Percentiles rank a stretch among this genome's conserved stretches.
Evolutionary conservation across 2,797 vertebrate species (phyloP).

Genomic region (Loris lydekkerianus): DNA sequence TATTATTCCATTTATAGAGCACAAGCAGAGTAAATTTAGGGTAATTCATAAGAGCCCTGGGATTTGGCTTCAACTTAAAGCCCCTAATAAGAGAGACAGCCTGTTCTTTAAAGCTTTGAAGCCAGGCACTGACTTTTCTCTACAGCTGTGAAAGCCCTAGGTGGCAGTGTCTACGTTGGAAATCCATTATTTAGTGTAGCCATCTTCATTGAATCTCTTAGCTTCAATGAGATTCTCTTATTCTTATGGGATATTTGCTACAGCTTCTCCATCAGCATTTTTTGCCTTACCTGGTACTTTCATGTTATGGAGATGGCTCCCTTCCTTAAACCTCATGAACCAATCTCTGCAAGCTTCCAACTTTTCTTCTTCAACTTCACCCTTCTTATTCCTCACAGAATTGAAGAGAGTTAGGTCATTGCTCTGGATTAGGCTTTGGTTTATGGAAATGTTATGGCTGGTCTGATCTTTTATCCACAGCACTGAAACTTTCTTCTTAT

Average conservation of each 20-base stretch:
- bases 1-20: not conserved
- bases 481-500: not conserved
- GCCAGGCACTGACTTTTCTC: not conserved
- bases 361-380: not conserved
- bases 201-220: not conserved
- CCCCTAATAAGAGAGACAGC: not conserved
- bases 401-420: not conserved
- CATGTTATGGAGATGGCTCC: not conserved
- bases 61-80: not conserved
- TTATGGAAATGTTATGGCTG: not conserved
- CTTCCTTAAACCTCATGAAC: not conserved
- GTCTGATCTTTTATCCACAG: not conserved
- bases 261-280: not conserved
- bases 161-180: not conserved
- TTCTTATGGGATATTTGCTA: not conserved
- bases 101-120: not conserved
- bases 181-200: not conserved
- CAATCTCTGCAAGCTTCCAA: not conserved
- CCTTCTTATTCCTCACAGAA: not conserved
- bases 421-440: not conserved
- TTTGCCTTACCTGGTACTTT: not conserved
- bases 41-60: not conserved
- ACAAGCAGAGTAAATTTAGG: not conserved
- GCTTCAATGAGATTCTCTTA: not conserved
- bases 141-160: not conserved